Evolutionary conservation across 2,888 invertebrate genomes (phyloP), one percentile per base, ranked within the genome.

Genomic region (Meghimatium bilineatum): DNA sequence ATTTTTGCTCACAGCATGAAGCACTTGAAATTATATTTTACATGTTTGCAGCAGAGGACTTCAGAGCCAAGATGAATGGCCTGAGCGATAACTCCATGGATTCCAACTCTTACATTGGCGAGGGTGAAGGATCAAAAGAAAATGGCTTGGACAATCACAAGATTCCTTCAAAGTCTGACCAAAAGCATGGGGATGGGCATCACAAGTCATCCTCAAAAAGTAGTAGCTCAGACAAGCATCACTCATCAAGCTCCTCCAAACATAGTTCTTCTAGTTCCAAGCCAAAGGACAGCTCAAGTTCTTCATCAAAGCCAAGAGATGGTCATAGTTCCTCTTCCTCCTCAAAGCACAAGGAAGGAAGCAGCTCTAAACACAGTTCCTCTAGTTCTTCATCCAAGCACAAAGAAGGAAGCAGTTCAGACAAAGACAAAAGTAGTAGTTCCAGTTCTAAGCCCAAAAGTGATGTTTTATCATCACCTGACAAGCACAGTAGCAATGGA

Each of bases 361-460:
- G 38, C 56, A 82, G 78, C 72, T 77, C 76, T 32, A 72, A 74
- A 23, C 82, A 82, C 69, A 75, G 76, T 32, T 74, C 74, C 12
- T 82, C 82, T 60, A 77, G 71, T 12, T 77, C 77, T 17, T 83
- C 82, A 32, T 83, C 83, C 32, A 83, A 79, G 36, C 71, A 83
- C 63, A 83, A 83, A 44, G 83, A 83, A 26, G 83, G 81, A 36
- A 72, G 60, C 63, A 83, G 79, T 36, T 69, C 52, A 56, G 77
- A 75, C 49, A 79, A 52, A 34, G 34, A 82, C 85, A 67, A 83
- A 87, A 29, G 86, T 67, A 84, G 82, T 71, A 85, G 86, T 66
- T 80, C 75, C 63, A 85, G 81, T 84, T 60, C 80, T 71, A 72
- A 83, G 72, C 71, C 74, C 71, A 85, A 88, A 88, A 56, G 87